phyloP scores from a whole-genome alignment of 2,797 vertebrate genomes.

The Chaetophractus vellerosus region DNA sequence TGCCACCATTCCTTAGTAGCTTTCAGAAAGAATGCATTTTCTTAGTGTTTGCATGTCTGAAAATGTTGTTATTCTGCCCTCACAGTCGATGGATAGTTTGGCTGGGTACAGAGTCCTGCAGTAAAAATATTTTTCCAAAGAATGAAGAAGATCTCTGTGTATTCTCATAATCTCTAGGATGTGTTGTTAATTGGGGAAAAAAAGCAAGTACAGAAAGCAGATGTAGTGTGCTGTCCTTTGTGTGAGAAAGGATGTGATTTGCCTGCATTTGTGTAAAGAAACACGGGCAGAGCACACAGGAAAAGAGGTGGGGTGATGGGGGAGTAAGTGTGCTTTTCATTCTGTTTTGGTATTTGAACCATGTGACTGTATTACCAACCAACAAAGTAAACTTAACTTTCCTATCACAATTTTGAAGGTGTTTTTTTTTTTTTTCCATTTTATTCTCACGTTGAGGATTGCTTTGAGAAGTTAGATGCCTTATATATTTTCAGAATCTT shows the following conservation, averaged over 20 bases:
- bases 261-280: not conserved
- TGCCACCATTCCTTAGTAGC: not conserved
- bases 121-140: conserved; percentile 51
- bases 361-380: not conserved
- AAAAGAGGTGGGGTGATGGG: fast-evolving
- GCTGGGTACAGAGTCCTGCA: not conserved
- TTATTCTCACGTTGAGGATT: not conserved
- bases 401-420: not conserved
- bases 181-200: not conserved
- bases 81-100: not conserved
- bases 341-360: not conserved
- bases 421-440: not conserved
- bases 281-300: not conserved
- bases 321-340: not conserved
- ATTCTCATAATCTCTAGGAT: not conserved
- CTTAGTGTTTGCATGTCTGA: not conserved
- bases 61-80: not conserved
- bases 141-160: not conserved
- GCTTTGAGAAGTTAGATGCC: not conserved
- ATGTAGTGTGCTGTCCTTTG: fast-evolving
- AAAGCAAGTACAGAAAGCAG: not conserved
- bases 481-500: fast-evolving
- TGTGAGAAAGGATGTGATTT: not conserved
- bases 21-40: conserved; percentile 11
- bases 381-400: not conserved